These are phyloP conservation scores for Calameuta filiformis DNA, from an alignment of 2,888 invertebrate species.

Conservation along the genomic window DNA sequence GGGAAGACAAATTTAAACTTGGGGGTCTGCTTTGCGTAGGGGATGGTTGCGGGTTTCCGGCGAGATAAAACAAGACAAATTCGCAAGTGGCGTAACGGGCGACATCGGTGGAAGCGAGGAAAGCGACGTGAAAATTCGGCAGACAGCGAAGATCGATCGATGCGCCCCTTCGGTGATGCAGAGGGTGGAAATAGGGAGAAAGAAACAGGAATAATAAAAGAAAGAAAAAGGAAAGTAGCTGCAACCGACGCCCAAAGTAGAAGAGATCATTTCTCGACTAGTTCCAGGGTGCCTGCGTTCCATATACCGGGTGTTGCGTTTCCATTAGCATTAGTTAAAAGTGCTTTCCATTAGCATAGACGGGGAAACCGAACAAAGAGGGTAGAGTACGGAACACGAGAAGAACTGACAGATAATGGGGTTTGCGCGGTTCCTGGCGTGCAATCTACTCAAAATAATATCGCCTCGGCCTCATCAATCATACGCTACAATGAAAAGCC, in stretches of 20 bases:
- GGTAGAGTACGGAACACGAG: conserved; percentile 41
- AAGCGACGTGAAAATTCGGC: conserved; percentile 36
- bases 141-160: conserved; percentile 30
- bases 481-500: conserved; percentile 20
- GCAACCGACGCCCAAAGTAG: neutral
- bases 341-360: conserved; percentile 58
- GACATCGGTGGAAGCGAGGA: neutral
- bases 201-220: neutral
- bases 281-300: neutral
- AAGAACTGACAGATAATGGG: conserved; percentile 22
- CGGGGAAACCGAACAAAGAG: conserved; percentile 49
- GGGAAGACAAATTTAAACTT: neutral
- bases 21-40: neutral
- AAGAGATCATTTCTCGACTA: conserved; percentile 32
- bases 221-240: neutral
- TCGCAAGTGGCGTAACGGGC: conserved; percentile 19
- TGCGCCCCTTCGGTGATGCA: neutral
- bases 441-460: conserved; percentile 22
- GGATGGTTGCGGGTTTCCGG: conserved; percentile 28
- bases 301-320: conserved; percentile 35
- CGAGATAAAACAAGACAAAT: conserved; percentile 44
- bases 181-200: neutral
- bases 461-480: conserved; percentile 21
- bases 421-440: conserved; percentile 16
- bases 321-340: conserved; percentile 58